Conservation (phyloP, 2,888 invertebrate species). For the Spilosoma lubricipeda region DNA sequence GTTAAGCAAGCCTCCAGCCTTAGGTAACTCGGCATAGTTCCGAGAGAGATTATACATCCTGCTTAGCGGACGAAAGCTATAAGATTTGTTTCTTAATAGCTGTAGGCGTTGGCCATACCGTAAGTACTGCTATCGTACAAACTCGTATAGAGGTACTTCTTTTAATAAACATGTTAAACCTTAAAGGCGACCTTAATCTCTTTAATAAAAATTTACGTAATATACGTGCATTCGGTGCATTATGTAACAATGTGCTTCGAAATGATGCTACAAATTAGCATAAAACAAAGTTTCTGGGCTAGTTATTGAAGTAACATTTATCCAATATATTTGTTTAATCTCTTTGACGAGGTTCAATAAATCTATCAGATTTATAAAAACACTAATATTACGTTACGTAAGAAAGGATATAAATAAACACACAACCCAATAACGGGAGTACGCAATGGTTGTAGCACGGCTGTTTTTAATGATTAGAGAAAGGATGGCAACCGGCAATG, state of each 20-base stretch:
- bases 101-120: conserved; percentile 36
- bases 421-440: conserved; percentile 25
- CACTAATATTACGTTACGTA: not conserved
- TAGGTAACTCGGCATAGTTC: conserved; percentile 79
- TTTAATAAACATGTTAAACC: conserved; percentile 6
- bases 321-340: not conserved
- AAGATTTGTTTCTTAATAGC: conserved; percentile 58
- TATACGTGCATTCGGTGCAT: not conserved
- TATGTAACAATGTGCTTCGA: conserved; percentile 14
- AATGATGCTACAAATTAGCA: conserved; percentile 13
- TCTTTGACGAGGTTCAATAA: not conserved
- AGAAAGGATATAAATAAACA: not conserved
- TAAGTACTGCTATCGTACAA: conserved; percentile 19
- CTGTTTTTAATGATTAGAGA: conserved; percentile 45
- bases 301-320: not conserved
- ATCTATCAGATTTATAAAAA: not conserved
- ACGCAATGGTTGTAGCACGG: conserved; percentile 31
- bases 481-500: conserved; percentile 51
- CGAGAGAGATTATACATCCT: conserved; percentile 78
- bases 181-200: conserved; percentile 5
- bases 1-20: conserved; percentile 72
- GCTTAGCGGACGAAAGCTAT: conserved; percentile 60
- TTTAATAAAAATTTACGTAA: conserved; percentile 8
- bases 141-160: not conserved
- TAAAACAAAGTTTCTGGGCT: conserved; percentile 13